Conservation (phyloP, 2,888 invertebrate genomes). For the Agapostemon virescens region DNA sequence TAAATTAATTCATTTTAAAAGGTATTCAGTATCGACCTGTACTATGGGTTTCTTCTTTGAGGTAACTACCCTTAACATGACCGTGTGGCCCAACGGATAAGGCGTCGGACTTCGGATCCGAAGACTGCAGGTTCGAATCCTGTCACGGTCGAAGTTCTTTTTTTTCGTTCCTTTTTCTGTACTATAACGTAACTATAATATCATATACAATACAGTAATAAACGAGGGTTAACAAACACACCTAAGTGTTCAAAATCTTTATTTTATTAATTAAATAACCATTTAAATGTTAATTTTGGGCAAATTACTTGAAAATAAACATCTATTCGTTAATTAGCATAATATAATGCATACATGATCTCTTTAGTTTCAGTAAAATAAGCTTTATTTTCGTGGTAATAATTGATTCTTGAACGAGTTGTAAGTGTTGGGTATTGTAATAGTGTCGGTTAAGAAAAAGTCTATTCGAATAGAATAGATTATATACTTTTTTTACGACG, state of each 20-base stretch:
- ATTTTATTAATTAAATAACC: background rate
- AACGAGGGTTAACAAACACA: background rate
- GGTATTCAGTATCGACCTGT: background rate
- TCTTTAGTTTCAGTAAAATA: background rate
- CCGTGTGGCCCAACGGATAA: constrained; percentile 87
- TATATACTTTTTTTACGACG: background rate
- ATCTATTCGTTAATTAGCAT: background rate
- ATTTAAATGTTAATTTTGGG: background rate
- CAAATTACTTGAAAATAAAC: background rate
- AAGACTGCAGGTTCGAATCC: constrained; percentile 83
- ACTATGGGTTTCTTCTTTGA: constrained; percentile 52
- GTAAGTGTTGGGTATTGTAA: background rate
- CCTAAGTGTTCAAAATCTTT: background rate
- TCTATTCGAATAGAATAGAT: background rate
- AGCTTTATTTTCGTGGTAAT: background rate
- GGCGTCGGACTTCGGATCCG: constrained; percentile 85
- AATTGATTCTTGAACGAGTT: background rate
- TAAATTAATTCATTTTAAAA: background rate
- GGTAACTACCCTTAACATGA: constrained; percentile 70
- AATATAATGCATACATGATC: background rate
- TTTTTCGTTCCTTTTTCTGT: constrained; percentile 7
- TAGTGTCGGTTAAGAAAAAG: background rate
- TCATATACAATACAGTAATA: background rate
- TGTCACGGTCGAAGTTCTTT: constrained; percentile 80
- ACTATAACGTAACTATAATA: background rate